Percentiles rank a stretch among this genome's conserved stretches.
Evolutionary conservation across 2,113 vertebrate species (phyloP).

Genomic region (Phrynocephalus versicolor): DNA sequence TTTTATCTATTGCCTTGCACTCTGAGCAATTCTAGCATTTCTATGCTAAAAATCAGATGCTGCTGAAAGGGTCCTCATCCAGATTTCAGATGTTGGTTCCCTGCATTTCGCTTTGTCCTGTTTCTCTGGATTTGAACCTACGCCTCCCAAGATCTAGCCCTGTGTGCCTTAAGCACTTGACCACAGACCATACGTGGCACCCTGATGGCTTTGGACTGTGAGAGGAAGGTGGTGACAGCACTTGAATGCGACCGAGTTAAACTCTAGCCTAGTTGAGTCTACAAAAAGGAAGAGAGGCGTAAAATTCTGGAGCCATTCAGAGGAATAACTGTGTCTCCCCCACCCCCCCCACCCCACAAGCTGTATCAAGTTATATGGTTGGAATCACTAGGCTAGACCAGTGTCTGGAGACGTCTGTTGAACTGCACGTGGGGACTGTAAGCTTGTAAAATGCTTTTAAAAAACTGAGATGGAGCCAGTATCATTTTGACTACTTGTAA

Average conservation of each 20-base stretch:
- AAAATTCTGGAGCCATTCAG: neutral
- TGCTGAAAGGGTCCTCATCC: neutral
- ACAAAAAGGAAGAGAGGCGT: neutral
- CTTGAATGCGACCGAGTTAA: neutral
- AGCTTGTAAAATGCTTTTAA: slow-evolving; percentile 14
- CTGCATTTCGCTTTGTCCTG: no score
- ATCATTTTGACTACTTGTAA: slow-evolving; percentile 50
- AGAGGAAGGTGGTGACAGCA: neutral
- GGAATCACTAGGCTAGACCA: slow-evolving; percentile 48
- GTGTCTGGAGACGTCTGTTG: slow-evolving; percentile 48
- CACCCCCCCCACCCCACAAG: slow-evolving; percentile 43
- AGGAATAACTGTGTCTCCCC: neutral
- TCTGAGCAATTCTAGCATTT: no score
- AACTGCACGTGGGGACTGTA: slow-evolving; percentile 54
- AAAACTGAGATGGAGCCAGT: slow-evolving; percentile 45
- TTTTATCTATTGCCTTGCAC: no score
- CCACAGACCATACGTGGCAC: no score
- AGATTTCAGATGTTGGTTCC: neutral
- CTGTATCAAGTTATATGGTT: slow-evolving; percentile 57
- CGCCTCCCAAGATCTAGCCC: no score
- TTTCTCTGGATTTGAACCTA: no score
- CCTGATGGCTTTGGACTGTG: no score
- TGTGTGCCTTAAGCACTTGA: no score
- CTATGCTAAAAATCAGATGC: no score
- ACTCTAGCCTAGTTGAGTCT: neutral